A percentile compares a stretch with the other conserved stretches of the same genome.
phyloP scores from a whole-genome alignment of 2,888 invertebrate genomes.

The Gortyna flavago region DNA sequence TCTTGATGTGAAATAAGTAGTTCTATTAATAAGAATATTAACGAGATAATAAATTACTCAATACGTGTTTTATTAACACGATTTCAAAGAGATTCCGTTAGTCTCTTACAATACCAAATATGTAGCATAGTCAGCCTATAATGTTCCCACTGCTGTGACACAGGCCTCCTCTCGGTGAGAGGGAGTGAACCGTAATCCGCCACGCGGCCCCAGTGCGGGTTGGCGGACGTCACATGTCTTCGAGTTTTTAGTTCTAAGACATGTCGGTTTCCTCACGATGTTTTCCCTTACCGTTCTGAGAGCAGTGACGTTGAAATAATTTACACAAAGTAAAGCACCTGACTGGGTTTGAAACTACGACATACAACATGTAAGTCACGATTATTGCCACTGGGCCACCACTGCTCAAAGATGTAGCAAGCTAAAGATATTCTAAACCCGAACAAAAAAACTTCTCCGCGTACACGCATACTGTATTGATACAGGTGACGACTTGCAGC shows the following conservation, averaged over 20 bases:
- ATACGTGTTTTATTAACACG: not conserved
- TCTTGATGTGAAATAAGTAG: not conserved
- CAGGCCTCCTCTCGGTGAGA: no score
- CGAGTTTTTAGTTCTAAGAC: no score
- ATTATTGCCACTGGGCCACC: not conserved
- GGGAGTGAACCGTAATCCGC: no score
- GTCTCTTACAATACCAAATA: not conserved
- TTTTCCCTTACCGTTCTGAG: no score
- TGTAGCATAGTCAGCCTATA: no score
- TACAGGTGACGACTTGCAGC: constrained; percentile 28
- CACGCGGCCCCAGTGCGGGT: no score
- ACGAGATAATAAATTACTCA: not conserved
- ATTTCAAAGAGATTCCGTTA: not conserved
- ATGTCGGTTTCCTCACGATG: no score
- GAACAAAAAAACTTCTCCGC: constrained; percentile 21
- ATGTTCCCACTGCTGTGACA: no score
- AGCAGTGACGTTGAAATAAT: no score
- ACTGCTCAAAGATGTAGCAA: not conserved
- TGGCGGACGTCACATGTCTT: no score
- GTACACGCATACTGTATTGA: constrained; percentile 13
- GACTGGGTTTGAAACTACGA: not conserved
- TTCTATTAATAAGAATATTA: not conserved
- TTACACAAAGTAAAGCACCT: no score
- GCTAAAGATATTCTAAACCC: not conserved
- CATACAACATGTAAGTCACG: not conserved